phyloP scores from a whole-genome alignment of 2,797 vertebrate genomes.

The Epinephelus coioides region DNA sequence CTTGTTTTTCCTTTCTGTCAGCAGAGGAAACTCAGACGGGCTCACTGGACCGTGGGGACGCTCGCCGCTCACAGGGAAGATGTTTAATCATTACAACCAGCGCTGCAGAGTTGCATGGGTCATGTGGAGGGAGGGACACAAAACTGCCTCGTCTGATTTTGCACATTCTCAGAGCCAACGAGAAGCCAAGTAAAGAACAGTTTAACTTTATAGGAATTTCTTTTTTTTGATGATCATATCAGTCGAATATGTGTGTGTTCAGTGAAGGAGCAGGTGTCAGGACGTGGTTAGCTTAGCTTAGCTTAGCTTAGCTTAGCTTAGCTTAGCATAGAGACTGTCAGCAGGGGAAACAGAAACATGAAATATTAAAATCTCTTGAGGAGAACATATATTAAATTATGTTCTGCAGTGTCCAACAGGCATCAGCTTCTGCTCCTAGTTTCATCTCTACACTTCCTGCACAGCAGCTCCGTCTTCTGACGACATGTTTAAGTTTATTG shows the following conservation, averaged over 20 bases:
- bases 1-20: constrained; percentile 62
- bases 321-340: background rate
- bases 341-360: background rate
- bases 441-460: background rate
- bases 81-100: constrained; percentile 65
- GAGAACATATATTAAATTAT: constrained; percentile 1
- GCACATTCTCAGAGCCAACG: background rate
- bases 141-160: background rate
- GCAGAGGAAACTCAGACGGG: constrained; percentile 20
- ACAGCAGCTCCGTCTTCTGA: background rate
- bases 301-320: background rate
- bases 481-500: background rate
- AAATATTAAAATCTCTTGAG: background rate
- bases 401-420: background rate
- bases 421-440: background rate
- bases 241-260: background rate
- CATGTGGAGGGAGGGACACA: background rate
- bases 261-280: background rate
- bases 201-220: background rate
- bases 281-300: background rate
- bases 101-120: constrained; percentile 26
- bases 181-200: background rate
- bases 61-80: constrained; percentile 7
- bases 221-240: background rate
- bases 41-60: constrained; percentile 32